Evolutionary conservation across 2,113 vertebrate species (phyloP), one percentile per base, ranked within the genome.

Genomic region (Zosterops pallidus): DNA sequence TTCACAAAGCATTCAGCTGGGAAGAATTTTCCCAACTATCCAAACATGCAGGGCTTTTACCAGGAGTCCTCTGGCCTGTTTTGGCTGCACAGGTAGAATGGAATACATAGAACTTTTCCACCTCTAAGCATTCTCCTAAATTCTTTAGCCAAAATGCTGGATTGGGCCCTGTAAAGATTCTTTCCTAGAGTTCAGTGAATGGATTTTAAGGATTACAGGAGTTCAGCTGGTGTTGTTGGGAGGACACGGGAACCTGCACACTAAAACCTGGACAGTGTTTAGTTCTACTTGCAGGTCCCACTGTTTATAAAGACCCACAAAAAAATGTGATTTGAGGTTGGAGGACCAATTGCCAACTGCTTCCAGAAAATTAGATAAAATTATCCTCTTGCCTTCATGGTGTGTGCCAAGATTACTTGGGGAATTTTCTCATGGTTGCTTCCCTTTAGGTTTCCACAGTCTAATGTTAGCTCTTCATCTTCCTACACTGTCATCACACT

Each of bases 401-500:
- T 14, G 13, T 69, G 23, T 62, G 42, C 42, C 24, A 86, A 52
- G 35, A 59, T 83, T 39, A 22, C 22, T 68, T 50, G 49, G 14
- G 89, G 72, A 56, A 42, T 87, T 78, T 62, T 57, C n/a, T 82
- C 9, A 3, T 69, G 23, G 16, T 37, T 74, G 29, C 25, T 86
- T 91, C 85, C 62, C 62, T 78, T 75, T 71, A 77, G 24, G 15
- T 68, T 86, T 94, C 86, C 68, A 31, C 53, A 86, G 59, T 65
- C 78, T 85, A 28, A 70, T 29, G 14, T 59, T 81, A 78, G 62
- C 62, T 94, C 62, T 92, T 81, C 4, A 2, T 86, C 77, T 89
- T 97, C 77, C 77, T 64, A 63, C 31, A 11, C 60, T 81, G 52
- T 82, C 50, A 77, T 77, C 55, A 50, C 59, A 12, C 44, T 74